Base-by-base conservation (phyloP, 64 coral and sea anemone species). In the Actinia tenebrosa region DNA sequence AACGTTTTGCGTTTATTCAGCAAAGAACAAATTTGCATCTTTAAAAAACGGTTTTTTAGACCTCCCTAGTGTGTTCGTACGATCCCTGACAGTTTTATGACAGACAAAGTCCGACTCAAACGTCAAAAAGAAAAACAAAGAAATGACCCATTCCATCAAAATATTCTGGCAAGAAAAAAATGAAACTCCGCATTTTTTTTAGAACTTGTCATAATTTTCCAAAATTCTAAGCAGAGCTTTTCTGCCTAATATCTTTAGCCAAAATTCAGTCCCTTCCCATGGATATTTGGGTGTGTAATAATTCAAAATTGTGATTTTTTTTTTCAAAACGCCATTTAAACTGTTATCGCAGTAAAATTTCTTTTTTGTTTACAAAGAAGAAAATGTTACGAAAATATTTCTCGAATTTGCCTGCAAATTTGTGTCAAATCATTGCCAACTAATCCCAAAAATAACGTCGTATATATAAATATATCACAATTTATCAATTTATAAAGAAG, bases 31-130 rank as follows among this genome's bases (percentile, higher is more conserved):
- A 81, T 81, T 81, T 81, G 50, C 79, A 81, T 81, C 79, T 47
- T 79, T 19, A 79, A 79, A 47, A 81, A 81, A 75, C 8, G 15
- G 46, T 16, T 81, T 37, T 79, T 81, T 81, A 81, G 79, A 53
- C 79, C 43, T 81, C 79, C 79, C 79, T 53, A 3, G 45, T 30
- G 69, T 30, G 69, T 26, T 30, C 13, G 1, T 30, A 3, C 69
- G 23, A 25, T 75, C 69, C 25, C 69, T 26, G 69, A 75, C 69
- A 75, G 69, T 75, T 75, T 75, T 30, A 30, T 75, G 69, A 75
- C 25, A 3, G 69, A 75, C 27, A 75, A 75, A 26, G 69, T 75
- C 26, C 25, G 23, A 75, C 26, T 75, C 42, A 15, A 75, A 26
- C 69, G 69, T 75, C 69, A 11, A 37, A 75, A 75, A 50, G 47